Evolutionary conservation across 2,888 invertebrate genomes (phyloP).

Genomic region (Mallateleia sp.): DNA sequence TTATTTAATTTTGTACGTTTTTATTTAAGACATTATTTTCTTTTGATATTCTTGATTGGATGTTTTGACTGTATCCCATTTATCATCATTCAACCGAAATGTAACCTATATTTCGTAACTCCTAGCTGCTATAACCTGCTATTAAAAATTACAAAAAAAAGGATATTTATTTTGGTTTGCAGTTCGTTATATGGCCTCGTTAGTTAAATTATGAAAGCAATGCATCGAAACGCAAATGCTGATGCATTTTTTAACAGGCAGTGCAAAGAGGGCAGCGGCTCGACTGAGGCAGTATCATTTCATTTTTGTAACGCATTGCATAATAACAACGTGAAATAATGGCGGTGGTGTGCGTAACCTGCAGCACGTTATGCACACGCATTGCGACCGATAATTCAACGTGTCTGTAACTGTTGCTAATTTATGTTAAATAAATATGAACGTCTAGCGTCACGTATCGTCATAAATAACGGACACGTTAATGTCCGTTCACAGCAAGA

Average conservation of each 20-base stretch:
- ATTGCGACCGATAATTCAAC: conserved; percentile 72
- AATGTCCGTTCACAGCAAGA: conserved; percentile 67
- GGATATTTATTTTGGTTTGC: conserved; percentile 57
- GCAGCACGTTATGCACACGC: conserved; percentile 45
- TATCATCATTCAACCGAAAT: conserved; percentile 39
- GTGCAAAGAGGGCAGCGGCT: conserved; percentile 64
- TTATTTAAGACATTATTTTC: too few relatives aligned
- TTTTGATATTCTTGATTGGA: too few relatives aligned
- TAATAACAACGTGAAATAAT: conserved; percentile 81
- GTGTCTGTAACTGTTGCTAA: conserved; percentile 78
- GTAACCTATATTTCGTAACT: conserved; percentile 18
- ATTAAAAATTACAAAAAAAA: conserved; percentile 51
- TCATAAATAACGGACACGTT: conserved; percentile 74
- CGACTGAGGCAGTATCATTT: conserved; percentile 76
- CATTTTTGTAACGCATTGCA: conserved; percentile 78
- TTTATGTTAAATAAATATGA: conserved; percentile 83
- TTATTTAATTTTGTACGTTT: too few relatives aligned
- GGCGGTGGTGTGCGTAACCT: conserved; percentile 57
- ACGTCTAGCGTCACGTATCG: conserved; percentile 74
- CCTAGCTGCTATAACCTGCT: conserved; percentile 5
- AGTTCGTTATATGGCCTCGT: conserved; percentile 65
- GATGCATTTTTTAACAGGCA: conserved; percentile 77
- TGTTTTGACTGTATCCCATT: too few relatives aligned
- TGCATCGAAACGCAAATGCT: conserved; percentile 76
- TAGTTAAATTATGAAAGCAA: conserved; percentile 77